Base-by-base conservation (phyloP, 1,140 invertebrate species). In the Tenebrio molitor region DNA sequence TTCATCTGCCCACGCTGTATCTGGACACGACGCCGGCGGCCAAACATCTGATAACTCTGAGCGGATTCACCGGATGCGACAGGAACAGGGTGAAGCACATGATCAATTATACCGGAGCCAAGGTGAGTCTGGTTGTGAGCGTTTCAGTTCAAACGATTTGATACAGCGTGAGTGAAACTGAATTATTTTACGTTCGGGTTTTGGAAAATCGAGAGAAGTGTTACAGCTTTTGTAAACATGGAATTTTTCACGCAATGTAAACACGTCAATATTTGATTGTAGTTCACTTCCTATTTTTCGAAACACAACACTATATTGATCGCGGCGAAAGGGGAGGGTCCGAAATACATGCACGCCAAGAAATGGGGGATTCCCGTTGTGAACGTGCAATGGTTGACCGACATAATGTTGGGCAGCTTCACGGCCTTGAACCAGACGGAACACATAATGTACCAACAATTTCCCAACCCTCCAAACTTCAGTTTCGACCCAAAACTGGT, bases 311-410 rank as follows among this genome's bases (percentile, higher is more conserved):
- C 91, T 0, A 85, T 93, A 33, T 82, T 93, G 10, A 86, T 93
- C 71, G 89, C 90, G 79, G 88, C 88, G 76, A 95, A 94, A 76
- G 88, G 91, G 0, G 94, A 96, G 77, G 96, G 96, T 23, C 85
- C 86, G 46, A 98, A 98, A 83, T 97, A 92, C 84, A 87, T 91
- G 75, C 94, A 95, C 78, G 97, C 97, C 0, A 89, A 93, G 42
- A 94, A 98, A 82, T 98, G 95, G 94, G 88, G 88, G 77, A 89
- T 89, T 12, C 92, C 93, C 10, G 90, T 96, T 1, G 96, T 99
- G 0, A 98, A 97, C 83, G 91, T 93, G 4, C 91, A 94, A 72
- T 99, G 97, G 97, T 84, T 99, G 41, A 95, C 93, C 65, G 97
- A 99, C 83, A 88, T 99, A 34, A 86, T 98, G 74, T 91, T 98